phyloP scores from a whole-genome alignment of 2,113 vertebrate genomes.

The Grammomys dolichurus region DNA sequence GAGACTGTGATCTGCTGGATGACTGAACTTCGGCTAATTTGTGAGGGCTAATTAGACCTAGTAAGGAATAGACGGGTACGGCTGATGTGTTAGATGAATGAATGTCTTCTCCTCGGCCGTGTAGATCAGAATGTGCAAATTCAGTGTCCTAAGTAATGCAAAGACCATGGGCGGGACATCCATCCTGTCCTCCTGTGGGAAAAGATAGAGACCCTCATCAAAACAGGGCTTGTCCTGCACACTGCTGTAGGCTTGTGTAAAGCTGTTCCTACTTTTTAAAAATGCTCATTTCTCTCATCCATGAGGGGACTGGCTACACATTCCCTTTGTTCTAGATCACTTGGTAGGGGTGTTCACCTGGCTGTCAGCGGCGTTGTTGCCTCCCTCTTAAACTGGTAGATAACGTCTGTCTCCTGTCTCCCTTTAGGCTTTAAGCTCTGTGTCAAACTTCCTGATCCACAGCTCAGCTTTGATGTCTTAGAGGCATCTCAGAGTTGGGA shows the following conservation, averaged over 20 bases:
- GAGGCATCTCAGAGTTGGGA: background rate
- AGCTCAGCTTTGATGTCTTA: background rate
- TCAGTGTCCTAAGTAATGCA: background rate
- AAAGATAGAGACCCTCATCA: background rate
- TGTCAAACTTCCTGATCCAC: background rate
- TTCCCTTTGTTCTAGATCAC: background rate
- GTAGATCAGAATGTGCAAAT: no score
- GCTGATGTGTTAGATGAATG: background rate
- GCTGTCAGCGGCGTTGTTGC: background rate
- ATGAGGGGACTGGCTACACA: background rate
- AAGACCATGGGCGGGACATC: background rate
- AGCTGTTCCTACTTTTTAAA: background rate
- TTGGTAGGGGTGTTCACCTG: background rate
- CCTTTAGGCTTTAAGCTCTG: background rate
- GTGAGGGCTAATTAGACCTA: background rate
- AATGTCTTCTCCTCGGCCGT: no score
- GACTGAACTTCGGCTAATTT: background rate
- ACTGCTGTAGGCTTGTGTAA: background rate
- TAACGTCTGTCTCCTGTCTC: background rate
- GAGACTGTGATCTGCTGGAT: background rate
- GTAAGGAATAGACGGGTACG: background rate
- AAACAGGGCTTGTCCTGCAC: background rate
- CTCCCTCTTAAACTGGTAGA: background rate
- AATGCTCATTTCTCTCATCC: background rate
- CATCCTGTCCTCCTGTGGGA: background rate